Base-by-base conservation (phyloP, 2,113 vertebrate genomes). In the Melanerpes aurifrons region DNA sequence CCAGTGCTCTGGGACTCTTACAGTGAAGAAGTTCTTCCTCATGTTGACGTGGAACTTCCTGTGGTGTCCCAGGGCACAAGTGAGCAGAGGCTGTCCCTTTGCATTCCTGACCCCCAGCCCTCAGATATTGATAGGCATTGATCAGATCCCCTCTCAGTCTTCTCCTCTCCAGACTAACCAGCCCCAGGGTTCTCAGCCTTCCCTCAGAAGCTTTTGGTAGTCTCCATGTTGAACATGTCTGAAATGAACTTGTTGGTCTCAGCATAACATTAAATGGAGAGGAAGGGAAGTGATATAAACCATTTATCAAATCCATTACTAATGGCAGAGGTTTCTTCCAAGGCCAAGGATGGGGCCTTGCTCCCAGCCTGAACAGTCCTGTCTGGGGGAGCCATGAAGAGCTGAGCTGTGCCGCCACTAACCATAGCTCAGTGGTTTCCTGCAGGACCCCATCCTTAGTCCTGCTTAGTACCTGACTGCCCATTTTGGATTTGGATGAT, bases 291-390 rank as follows among this genome's bases (percentile, higher is more conserved):
- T 47, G 76, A 47, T 93, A 50, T 3, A 17, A 88, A 40, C 29
- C 59, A 73, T 59, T 57, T n/a, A 88, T 90, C 69, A 88, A 86
- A 92, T 76, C 48, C 69, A 63, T 21, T 83, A 77, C 71, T 89
- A 35, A 85, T 62, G 71, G 53, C 59, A 94, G 71, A 43, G 50
- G 31, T 86, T 32, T 45, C 28, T 71, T 76, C 43, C 57, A 50
- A 61, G 70, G 47, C 47, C 47, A 47, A 64, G 73, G 62, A n/a
- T 1, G 6, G 28, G 54, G 48, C 66, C 58, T 63, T 53, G 31
- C 25, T 77, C 25, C 32, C 32, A 75, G 40, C 28, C 16, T 54
- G 28, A 63, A 1, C 43, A 7, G 4, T 12, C 28, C 6, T 47
- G 19, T 14, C 32, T 1, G 0, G 47, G 40, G 50, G 43, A 70